Evolutionary conservation across 2,797 vertebrate species (phyloP).

Genomic region (Fistularia tabacaria): DNA sequence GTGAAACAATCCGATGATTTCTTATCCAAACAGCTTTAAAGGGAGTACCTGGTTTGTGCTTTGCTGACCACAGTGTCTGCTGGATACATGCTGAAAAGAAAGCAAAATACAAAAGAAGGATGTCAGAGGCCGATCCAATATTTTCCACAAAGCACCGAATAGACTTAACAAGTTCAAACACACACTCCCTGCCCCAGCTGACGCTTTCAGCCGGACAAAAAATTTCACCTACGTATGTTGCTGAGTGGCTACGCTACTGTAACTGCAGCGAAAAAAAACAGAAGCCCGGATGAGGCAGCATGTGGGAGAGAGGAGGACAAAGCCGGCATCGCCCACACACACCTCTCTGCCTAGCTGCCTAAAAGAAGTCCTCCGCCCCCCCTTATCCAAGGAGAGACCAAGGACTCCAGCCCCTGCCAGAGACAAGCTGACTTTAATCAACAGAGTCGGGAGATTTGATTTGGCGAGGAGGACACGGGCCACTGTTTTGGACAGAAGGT

Average conservation of each 20-base stretch:
- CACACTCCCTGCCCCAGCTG: slow-evolving; percentile 22
- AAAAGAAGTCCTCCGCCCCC: slow-evolving; percentile 58
- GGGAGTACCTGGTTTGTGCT: slow-evolving; percentile 92
- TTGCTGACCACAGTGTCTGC: slow-evolving; percentile 97
- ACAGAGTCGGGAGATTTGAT: slow-evolving; percentile 56
- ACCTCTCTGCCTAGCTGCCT: slow-evolving; percentile 53
- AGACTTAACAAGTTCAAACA: slow-evolving; percentile 50
- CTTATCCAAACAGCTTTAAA: slow-evolving; percentile 10
- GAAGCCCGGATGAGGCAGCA: slow-evolving; percentile 58
- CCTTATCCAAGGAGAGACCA: slow-evolving; percentile 62
- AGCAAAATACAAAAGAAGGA: slow-evolving; percentile 57
- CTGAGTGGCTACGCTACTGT: slow-evolving; percentile 38
- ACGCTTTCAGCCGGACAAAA: slow-evolving; percentile 35
- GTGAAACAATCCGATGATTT: no score
- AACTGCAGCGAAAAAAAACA: slow-evolving; percentile 47
- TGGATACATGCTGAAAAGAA: slow-evolving; percentile 90
- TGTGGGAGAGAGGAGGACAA: slow-evolving; percentile 68
- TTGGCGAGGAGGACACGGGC: slow-evolving; percentile 40
- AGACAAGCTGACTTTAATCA: slow-evolving; percentile 62
- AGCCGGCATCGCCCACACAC: slow-evolving; percentile 60
- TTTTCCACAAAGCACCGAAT: slow-evolving; percentile 42
- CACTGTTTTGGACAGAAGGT: neutral
- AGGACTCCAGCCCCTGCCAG: slow-evolving; percentile 58
- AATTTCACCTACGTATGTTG: slow-evolving; percentile 45
- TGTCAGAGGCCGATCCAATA: slow-evolving; percentile 37